Base-by-base conservation (phyloP, 2,113 vertebrate species). In the Mobula birostris region DNA sequence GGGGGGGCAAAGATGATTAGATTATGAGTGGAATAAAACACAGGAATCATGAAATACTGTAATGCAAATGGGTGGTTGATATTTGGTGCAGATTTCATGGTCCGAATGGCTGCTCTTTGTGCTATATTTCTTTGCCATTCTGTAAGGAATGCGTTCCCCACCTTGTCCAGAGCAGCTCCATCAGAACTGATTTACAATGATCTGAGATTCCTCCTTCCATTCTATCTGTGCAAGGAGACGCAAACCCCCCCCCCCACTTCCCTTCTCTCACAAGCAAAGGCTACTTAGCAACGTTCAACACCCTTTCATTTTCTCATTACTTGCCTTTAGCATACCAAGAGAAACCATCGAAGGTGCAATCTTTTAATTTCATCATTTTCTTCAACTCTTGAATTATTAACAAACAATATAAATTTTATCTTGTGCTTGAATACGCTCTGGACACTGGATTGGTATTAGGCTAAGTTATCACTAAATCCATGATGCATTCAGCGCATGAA, bases 381-480 rank as follows among this genome's bases (percentile, higher is more conserved):
- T 8, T 32, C 14, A 17, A 63, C 85, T 68, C 29, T 14, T 90
- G 5, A 66, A 90, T 90, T 90, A 90, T 90, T 90, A 90, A 90
- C 63, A 63, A 63, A 66, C 85, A 90, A 63, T 19, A 68, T 66
- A 90, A 90, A 90, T 90, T 90, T 15, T n/a, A 66, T 66, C 61
- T 66, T 29, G 5, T 66, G 14, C 61, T 90, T 66, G 63, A 90
- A 90, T 63, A 90, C 63, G 32, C n/a, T 66, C 27, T 66, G 61
- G 61, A 66, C 17, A 9, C 29, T 32, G 85, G 85, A n/a, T 66
- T 61, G 85, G 29, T 90, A 90, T 90, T 90, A 90, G 29, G 63
- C 85, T 90, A 90, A 90, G 68, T 90, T 90, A 90, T 36, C 61
- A 90, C 66, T 90, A 90, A 90, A 90, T 90, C 85, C 85, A 68